These are phyloP conservation scores for Drosophila paracracens DNA, from an alignment of 2,888 invertebrate genomes.

Conservation along the genomic window DNA sequence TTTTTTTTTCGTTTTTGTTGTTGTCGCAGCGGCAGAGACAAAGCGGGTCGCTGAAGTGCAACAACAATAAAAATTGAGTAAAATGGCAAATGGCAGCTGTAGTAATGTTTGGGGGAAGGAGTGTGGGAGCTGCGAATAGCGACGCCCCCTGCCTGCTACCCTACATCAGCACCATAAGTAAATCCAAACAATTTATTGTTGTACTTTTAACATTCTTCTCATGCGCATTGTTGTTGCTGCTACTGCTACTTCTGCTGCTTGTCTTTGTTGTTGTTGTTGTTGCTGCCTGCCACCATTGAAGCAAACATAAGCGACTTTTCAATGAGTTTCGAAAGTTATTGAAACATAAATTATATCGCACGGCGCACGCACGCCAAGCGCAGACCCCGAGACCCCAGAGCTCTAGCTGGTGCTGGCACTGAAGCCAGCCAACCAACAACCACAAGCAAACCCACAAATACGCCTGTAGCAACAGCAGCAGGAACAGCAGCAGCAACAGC, in stretches of 20 bases:
- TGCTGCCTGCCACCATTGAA: conserved; percentile 74
- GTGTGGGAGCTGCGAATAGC: conserved; percentile 1
- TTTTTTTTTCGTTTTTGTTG: conserved; percentile 27
- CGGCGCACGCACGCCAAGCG: conserved; percentile 76
- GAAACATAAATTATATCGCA: conserved; percentile 78
- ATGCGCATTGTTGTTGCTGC: conserved; percentile 61
- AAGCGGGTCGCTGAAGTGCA: conserved; percentile 76
- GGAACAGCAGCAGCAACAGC: conserved; percentile 42
- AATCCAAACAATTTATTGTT: conserved; percentile 78
- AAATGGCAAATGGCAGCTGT: conserved; percentile 76
- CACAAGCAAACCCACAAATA: conserved; percentile 63
- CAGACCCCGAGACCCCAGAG: conserved; percentile 37
- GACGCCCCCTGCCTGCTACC: not conserved
- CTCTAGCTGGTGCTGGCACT: conserved; percentile 17
- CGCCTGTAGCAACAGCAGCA: conserved; percentile 46
- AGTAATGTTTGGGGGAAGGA: conserved; percentile 15
- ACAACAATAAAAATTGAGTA: conserved; percentile 79
- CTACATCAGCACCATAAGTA: conserved; percentile 57
- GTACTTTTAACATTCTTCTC: conserved; percentile 78
- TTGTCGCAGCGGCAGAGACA: conserved; percentile 56
- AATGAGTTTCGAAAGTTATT: conserved; percentile 78
- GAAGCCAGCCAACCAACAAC: conserved; percentile 33
- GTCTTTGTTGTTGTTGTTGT: conserved; percentile 40
- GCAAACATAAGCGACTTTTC: conserved; percentile 78
- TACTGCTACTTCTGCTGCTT: conserved; percentile 29